These are phyloP conservation scores for Alces alces DNA, from an alignment of 2,113 vertebrate genomes.

Conservation along the genomic window DNA sequence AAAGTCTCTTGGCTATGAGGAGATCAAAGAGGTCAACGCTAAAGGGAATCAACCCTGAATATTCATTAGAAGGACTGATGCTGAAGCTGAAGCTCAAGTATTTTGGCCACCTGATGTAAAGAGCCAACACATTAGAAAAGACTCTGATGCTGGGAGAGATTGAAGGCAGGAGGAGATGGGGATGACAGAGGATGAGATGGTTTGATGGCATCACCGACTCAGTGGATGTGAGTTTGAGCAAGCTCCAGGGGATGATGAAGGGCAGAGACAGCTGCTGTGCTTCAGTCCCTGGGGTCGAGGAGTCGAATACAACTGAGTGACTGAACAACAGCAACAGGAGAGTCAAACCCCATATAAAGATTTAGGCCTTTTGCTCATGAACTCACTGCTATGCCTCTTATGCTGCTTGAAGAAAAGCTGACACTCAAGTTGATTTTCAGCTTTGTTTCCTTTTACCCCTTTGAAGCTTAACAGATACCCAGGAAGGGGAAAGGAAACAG, in stretches of 20 bases:
- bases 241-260: not conserved
- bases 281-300: not conserved
- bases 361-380: not conserved
- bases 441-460: slow-evolving; percentile 48
- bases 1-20: not conserved
- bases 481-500: not conserved
- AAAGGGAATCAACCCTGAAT: not conserved
- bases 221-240: not conserved
- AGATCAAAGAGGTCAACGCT: not conserved
- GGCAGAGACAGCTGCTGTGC: not conserved
- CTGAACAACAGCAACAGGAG: not conserved
- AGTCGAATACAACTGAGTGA: not conserved
- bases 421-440: not conserved
- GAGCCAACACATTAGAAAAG: not conserved
- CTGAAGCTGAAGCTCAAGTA: not conserved
- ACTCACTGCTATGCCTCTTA: not conserved
- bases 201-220: not conserved
- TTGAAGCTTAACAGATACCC: not conserved
- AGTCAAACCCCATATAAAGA: not conserved
- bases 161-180: not conserved
- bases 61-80: not conserved
- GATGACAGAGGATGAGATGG: not conserved
- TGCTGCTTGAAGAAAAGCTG: not conserved
- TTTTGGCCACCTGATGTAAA: not conserved
- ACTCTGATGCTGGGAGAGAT: not conserved